Conservation (phyloP, 2,797 vertebrate genomes). For the Mus caroli region DNA sequence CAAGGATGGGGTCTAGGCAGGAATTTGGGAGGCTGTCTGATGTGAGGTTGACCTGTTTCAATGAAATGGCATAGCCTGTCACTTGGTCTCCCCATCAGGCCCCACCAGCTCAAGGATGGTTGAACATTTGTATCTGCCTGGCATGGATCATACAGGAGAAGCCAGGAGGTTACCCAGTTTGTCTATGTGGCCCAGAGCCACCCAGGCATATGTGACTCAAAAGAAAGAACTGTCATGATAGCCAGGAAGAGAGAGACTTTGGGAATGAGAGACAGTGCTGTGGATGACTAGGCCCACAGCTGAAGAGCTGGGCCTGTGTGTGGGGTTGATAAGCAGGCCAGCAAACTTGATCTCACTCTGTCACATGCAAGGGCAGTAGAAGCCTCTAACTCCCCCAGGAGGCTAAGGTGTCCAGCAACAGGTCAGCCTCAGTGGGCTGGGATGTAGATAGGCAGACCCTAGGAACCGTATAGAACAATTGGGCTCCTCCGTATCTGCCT, state of each 20-base stretch:
- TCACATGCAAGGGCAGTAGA: neutral
- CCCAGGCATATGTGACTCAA: neutral
- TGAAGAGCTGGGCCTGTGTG: neutral
- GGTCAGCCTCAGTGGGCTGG: neutral
- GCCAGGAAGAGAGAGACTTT: neutral
- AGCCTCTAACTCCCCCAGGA: neutral
- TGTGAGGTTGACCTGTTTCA: neutral
- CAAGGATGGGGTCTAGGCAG: neutral
- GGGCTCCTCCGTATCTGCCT: neutral
- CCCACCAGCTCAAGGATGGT: neutral
- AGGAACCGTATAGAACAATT: neutral
- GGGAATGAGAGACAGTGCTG: neutral
- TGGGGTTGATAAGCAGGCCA: neutral
- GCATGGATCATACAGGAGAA: neutral
- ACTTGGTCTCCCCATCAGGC: fast-evolving
- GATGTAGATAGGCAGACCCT: neutral
- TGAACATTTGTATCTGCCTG: neutral
- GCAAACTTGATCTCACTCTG: neutral
- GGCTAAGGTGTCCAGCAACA: fast-evolving
- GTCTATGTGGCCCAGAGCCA: neutral
- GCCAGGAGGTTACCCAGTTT: neutral
- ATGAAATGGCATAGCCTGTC: neutral
- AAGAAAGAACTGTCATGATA: neutral
- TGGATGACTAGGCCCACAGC: neutral
- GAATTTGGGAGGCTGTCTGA: neutral